A percentile compares a stretch with the other conserved stretches of the same genome.
phyloP scores from a whole-genome alignment of 2,113 vertebrate genomes.

The Mionectes macconnelli region DNA sequence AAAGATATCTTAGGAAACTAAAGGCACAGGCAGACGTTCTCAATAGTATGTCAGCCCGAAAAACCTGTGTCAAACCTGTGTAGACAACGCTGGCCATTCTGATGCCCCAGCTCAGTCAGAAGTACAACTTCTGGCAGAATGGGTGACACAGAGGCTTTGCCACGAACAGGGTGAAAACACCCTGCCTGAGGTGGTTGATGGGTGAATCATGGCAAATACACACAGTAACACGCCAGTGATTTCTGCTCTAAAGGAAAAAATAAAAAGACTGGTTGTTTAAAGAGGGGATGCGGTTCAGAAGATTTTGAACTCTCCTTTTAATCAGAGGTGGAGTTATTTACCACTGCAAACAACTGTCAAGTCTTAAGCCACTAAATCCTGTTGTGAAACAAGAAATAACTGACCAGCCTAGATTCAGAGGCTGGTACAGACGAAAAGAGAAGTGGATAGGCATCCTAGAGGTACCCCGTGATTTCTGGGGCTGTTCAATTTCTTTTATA shows the following conservation, averaged over 20 bases:
- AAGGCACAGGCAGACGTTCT: neutral
- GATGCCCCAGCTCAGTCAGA: neutral
- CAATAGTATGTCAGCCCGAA: neutral
- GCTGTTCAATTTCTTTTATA: neutral
- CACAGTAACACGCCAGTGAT: neutral
- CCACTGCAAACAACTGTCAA: neutral
- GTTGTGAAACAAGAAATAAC: conserved; percentile 4
- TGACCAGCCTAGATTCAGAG: neutral
- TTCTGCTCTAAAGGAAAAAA: neutral
- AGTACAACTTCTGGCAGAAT: neutral
- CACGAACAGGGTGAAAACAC: neutral
- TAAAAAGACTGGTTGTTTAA: conserved; percentile 8
- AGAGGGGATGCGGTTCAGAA: neutral
- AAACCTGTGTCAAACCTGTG: neutral
- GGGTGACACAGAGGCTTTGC: neutral
- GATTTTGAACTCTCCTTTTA: conserved; percentile 22
- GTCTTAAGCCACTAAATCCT: conserved; percentile 12
- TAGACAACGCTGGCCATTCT: neutral
- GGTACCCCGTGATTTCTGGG: neutral
- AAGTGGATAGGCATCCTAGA: neutral
- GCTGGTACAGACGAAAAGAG: neutral
- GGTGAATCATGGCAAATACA: neutral
- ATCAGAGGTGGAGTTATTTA: neutral
- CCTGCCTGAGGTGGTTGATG: neutral
- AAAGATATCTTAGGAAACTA: conserved; percentile 6